Evolutionary conservation across 1,140 invertebrate species (phyloP).

Genomic region (Magallana gigas): DNA sequence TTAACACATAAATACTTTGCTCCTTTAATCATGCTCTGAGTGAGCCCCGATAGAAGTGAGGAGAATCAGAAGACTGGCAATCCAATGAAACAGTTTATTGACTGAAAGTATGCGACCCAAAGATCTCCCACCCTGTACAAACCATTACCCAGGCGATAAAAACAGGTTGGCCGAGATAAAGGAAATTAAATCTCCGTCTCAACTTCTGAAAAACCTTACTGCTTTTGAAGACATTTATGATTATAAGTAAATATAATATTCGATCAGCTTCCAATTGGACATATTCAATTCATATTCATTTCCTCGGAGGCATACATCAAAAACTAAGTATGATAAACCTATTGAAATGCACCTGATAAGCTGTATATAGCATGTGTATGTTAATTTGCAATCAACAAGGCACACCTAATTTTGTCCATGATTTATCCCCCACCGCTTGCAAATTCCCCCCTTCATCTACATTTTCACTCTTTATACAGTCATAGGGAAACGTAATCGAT

Average conservation of each 20-base stretch:
- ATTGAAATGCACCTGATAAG: background rate
- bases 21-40: slow-evolving; percentile 16
- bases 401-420: background rate
- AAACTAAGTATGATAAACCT: background rate
- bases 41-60: background rate
- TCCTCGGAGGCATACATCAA: slow-evolving; percentile 1
- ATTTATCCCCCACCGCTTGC: background rate
- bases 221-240: slow-evolving; percentile 9
- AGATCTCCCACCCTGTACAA: slow-evolving; percentile 18
- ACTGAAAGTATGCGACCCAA: slow-evolving; percentile 26
- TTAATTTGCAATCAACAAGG: background rate
- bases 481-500: too few species aligned
- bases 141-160: slow-evolving; percentile 20
- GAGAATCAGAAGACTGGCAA: slow-evolving; percentile 4
- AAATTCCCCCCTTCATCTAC: background rate
- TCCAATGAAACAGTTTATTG: slow-evolving; percentile 19
- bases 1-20: slow-evolving; percentile 20
- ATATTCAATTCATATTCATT: slow-evolving; percentile 36
- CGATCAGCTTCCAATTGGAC: slow-evolving; percentile 13
- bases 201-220: background rate
- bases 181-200: slow-evolving; percentile 2
- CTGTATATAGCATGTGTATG: background rate
- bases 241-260: slow-evolving; percentile 8
- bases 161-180: slow-evolving; percentile 11
- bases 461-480: too few species aligned